A percentile compares a stretch with the other conserved stretches of the same genome.
Evolutionary conservation across 2,888 invertebrate species (phyloP).

Genomic region (Pristionchus japonicus): DNA sequence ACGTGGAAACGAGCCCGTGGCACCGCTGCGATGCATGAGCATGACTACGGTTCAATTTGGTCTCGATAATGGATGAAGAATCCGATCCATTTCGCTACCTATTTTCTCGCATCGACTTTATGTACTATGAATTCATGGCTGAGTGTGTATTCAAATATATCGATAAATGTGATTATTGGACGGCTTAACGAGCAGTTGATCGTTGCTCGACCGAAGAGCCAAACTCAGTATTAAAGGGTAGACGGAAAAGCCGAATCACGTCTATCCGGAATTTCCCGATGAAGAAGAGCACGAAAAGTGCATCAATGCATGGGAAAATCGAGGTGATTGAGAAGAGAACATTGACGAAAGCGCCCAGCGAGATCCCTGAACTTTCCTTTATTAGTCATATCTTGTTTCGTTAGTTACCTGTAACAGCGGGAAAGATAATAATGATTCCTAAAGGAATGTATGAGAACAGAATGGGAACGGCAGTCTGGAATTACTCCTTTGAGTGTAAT

Average conservation of each 20-base stretch:
- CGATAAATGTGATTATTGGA: too few species aligned
- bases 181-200: not conserved
- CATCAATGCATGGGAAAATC: not conserved
- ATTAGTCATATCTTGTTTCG: not conserved
- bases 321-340: not conserved
- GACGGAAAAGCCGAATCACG: not conserved
- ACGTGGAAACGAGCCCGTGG: too few species aligned
- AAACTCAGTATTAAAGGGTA: not conserved
- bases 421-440: not conserved
- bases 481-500: not conserved
- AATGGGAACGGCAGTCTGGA: not conserved
- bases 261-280: not conserved
- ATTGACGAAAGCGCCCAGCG: not conserved
- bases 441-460: not conserved
- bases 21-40: too few species aligned
- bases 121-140: too few species aligned
- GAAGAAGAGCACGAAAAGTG: not conserved
- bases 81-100: too few species aligned
- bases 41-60: too few species aligned
- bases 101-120: too few species aligned
- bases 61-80: too few species aligned
- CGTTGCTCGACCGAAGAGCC: not conserved
- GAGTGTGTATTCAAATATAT: too few species aligned
- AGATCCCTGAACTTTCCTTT: not conserved
- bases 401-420: not conserved